These are phyloP conservation scores for Dryomyza anilis DNA, from an alignment of 2,888 invertebrate species.

Conservation along the genomic window DNA sequence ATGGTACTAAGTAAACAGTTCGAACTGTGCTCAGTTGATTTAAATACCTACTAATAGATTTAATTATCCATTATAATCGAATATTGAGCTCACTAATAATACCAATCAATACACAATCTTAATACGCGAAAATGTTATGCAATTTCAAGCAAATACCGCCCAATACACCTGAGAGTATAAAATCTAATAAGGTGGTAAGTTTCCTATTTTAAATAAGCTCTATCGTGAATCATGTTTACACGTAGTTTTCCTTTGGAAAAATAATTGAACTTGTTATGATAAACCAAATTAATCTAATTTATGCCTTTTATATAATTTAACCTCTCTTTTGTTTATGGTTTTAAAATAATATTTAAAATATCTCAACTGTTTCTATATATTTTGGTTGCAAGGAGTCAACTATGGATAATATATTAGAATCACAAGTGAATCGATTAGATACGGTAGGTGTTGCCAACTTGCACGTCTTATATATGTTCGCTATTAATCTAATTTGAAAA, in stretches of 20 bases:
- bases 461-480: not conserved
- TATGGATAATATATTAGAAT: not conserved
- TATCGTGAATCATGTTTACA: too few relatives aligned
- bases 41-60: too few relatives aligned
- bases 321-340: not conserved
- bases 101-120: not conserved
- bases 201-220: not conserved
- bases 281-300: not conserved
- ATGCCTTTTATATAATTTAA: not conserved
- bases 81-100: not conserved
- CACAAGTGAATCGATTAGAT: not conserved
- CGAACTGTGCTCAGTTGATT: too few relatives aligned
- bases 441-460: not conserved
- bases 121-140: constrained; percentile 23
- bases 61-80: not conserved
- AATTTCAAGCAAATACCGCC: constrained; percentile 55
- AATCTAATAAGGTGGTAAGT: constrained; percentile 9
- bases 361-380: too few relatives aligned
- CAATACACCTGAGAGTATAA: constrained; percentile 35
- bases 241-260: too few relatives aligned
- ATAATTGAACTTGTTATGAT: not conserved
- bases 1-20: not conserved
- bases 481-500: not conserved
- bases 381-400: not conserved
- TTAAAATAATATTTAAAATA: too few relatives aligned